Evolutionary conservation across 2,113 vertebrate genomes (phyloP).

Genomic region (Psilopsiagon aurifrons): DNA sequence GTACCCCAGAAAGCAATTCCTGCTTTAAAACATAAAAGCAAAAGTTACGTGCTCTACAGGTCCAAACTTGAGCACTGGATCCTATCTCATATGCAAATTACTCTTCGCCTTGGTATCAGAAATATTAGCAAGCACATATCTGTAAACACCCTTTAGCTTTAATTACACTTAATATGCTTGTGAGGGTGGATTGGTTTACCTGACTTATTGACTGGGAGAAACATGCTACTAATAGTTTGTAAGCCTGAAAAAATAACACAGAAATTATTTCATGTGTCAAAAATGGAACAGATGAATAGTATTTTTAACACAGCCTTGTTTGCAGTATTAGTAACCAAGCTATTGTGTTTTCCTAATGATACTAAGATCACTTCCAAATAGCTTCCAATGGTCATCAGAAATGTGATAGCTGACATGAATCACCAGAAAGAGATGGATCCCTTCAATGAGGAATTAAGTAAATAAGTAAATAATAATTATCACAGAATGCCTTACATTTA

Average conservation of each 20-base stretch:
- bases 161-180: background rate
- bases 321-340: background rate
- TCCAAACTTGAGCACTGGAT: background rate
- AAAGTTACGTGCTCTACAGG: background rate
- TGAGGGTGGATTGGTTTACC: background rate
- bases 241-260: background rate
- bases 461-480: background rate
- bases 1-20: background rate
- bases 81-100: background rate
- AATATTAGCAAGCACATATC: background rate
- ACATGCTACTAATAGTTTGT: background rate
- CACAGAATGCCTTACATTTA: background rate
- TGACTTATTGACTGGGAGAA: background rate
- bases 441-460: background rate
- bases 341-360: background rate
- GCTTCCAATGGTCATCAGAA: background rate
- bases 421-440: background rate
- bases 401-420: background rate
- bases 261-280: background rate
- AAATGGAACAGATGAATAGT: background rate
- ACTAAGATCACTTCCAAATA: background rate
- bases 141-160: background rate
- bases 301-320: background rate
- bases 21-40: background rate
- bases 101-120: background rate